Evolutionary conservation across 2,797 vertebrate species (phyloP), one percentile per base, ranked within the genome.

Genomic region (Pseudochirops cupreus): DNA sequence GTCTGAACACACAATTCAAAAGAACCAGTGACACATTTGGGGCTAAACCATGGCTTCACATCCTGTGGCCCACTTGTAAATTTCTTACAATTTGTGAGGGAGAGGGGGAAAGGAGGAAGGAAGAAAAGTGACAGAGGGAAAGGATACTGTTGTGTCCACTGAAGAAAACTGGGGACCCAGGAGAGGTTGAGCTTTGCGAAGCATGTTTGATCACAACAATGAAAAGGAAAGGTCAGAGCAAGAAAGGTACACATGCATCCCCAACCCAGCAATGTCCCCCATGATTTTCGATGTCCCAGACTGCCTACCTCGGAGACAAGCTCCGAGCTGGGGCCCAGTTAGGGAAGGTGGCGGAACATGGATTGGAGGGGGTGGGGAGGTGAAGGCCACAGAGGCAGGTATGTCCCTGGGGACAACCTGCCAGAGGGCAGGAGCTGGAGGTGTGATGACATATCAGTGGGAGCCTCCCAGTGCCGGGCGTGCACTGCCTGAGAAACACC

Each of bases 401-500:
- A 89, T 93, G 91, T 67, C 91, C 94, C 93, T 97, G 94, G 54
- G 90, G 94, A 96, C 94, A 93, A 33, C 92, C 94, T 93, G 97
- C 93, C 57, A 98, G 97, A 46, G 74, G 74, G 74, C 74, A 46
- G 74, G 74, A 82, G 74, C 39, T 82, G 93, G 53, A 97, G 97
- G 94, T 92, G 95, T 13, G 96, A 90, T 95, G 55, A 96, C 90
- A 91, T 56, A 94, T 94, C 59, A 93, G 58, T 93, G 93, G 95
- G 29, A 52, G 92, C 93, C 96, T 96, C 97, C 82, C 92, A 98
- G 95, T 91, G 58, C 87, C 53, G 92, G 95, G 52, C n/a, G 16
- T 5, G 16, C n/a, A 82, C 74, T 82, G 39, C 39, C 31, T 97
- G 96, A 26, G 74, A 96, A 97, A 98, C 93, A 97, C 98, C 98